Conservation (phyloP, 2,797 vertebrate genomes). For the Anomalospiza imberbis region DNA sequence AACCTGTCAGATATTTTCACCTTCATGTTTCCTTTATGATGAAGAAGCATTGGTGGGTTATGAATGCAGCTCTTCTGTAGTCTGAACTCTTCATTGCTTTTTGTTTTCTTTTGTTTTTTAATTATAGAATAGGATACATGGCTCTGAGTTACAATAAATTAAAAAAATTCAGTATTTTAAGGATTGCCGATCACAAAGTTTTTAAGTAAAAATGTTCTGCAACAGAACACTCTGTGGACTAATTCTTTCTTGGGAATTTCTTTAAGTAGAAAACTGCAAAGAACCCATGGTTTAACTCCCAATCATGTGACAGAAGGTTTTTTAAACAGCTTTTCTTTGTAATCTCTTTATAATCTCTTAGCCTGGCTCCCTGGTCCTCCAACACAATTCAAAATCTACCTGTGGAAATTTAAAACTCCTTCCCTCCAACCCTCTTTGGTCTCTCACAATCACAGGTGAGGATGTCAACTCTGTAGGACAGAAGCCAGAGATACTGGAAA, state of each 20-base stretch:
- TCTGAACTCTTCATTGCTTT: not conserved
- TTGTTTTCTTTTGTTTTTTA: not conserved
- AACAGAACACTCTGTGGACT: not conserved
- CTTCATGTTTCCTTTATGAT: not conserved
- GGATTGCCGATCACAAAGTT: not conserved
- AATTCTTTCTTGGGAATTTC: not conserved
- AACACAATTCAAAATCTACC: not conserved
- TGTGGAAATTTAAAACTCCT: not conserved
- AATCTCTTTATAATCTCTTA: not conserved
- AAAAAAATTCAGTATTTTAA: not conserved
- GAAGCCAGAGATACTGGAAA: not conserved
- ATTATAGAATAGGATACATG: not conserved
- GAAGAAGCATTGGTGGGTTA: not conserved
- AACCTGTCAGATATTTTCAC: not conserved
- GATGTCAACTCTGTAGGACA: not conserved
- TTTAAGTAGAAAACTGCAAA: not conserved
- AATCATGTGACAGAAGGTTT: not conserved
- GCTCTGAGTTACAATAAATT: not conserved
- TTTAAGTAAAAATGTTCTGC: not conserved
- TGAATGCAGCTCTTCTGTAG: not conserved
- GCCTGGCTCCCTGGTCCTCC: not conserved
- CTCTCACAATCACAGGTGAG: not conserved
- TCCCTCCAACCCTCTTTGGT: not conserved
- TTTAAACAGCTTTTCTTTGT: conserved; percentile 32
- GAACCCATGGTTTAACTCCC: not conserved